A percentile compares a stretch with the other conserved stretches of the same genome.
Conservation (phyloP, 2,888 invertebrate genomes). For the Athalia cordata region DNA sequence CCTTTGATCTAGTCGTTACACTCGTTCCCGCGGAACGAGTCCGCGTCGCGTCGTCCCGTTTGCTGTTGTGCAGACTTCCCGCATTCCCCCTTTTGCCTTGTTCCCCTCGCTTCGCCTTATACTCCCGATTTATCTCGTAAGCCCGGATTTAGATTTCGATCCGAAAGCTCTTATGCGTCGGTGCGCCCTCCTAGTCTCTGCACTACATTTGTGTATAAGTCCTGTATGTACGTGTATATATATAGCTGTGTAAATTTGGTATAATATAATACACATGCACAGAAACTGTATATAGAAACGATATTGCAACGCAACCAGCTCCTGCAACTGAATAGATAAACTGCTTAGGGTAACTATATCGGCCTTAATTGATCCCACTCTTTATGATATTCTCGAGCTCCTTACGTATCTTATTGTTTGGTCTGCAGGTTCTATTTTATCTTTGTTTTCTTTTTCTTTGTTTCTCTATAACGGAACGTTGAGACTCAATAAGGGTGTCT, state of each 20-base stretch:
- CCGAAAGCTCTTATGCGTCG: slow-evolving; percentile 55
- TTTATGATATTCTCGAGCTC: background rate
- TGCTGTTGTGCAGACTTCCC: slow-evolving; percentile 12
- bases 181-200: slow-evolving; percentile 12
- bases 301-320: slow-evolving; percentile 4
- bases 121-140: slow-evolving; percentile 63
- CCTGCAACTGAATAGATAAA: slow-evolving; percentile 46
- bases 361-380: slow-evolving; percentile 43
- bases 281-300: background rate
- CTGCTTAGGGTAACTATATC: slow-evolving; percentile 37
- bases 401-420: too few species aligned
- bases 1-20: slow-evolving; percentile 67
- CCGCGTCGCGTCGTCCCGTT: slow-evolving; percentile 39
- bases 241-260: background rate
- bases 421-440: too few species aligned
- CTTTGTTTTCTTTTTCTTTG: too few species aligned
- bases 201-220: too few species aligned
- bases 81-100: slow-evolving; percentile 14
- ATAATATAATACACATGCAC: background rate
- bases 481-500: too few species aligned
- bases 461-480: too few species aligned
- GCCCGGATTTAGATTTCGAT: slow-evolving; percentile 67
- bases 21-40: slow-evolving; percentile 50
- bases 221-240: background rate
- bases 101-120: slow-evolving; percentile 51